Evolutionary conservation across 2,113 vertebrate species (phyloP).

Genomic region (Dryoscopus gambensis): DNA sequence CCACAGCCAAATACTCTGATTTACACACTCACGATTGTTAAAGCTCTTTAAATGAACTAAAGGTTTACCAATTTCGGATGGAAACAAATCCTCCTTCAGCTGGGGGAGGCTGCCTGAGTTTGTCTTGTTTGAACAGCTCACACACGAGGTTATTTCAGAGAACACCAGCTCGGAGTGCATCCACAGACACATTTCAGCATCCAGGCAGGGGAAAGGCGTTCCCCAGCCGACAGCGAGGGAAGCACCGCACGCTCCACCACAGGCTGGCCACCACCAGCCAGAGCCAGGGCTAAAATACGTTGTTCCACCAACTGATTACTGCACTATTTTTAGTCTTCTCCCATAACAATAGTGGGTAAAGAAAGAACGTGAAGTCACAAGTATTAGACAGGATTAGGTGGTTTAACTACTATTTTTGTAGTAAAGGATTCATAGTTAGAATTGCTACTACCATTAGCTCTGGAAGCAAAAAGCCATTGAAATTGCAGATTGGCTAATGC

Average conservation of each 20-base stretch:
- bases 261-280: background rate
- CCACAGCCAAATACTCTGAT: background rate
- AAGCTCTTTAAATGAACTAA: background rate
- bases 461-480: conserved; percentile 34
- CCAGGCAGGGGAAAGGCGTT: background rate
- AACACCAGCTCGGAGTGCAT: background rate
- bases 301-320: conserved; percentile 2
- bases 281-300: background rate
- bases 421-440: conserved; percentile 30
- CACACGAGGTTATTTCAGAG: background rate
- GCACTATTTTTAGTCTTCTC: conserved; percentile 34
- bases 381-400: conserved; percentile 54
- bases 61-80: background rate
- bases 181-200: background rate
- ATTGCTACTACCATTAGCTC: conserved; percentile 29
- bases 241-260: background rate
- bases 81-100: conserved; percentile 35
- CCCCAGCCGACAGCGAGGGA: background rate
- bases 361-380: conserved; percentile 44
- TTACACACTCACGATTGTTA: background rate
- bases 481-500: conserved; percentile 38
- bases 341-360: background rate
- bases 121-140: background rate
- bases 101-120: background rate
- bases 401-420: conserved; percentile 51